Evolutionary conservation across 2,888 invertebrate species (phyloP).

Genomic region (Caenorhabditis sp.): DNA sequence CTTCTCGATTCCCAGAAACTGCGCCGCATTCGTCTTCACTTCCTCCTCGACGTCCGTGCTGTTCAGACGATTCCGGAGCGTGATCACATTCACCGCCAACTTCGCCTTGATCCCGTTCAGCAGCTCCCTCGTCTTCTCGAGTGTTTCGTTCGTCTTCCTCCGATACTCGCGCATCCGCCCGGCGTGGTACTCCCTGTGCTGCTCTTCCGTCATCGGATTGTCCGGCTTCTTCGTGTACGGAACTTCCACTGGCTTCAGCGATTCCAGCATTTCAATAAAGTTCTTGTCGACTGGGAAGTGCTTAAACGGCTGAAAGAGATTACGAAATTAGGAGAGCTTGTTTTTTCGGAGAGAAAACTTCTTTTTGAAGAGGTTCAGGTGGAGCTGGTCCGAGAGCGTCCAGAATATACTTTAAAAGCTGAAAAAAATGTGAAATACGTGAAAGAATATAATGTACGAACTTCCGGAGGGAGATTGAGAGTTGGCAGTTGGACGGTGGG

Average conservation of each 20-base stretch:
- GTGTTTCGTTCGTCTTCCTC: neutral
- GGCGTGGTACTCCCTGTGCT: too few relatives aligned
- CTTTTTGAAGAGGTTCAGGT: too few relatives aligned
- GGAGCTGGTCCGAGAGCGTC: too few relatives aligned
- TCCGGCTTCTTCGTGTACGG: too few relatives aligned
- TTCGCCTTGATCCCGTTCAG: neutral
- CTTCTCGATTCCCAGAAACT: neutral
- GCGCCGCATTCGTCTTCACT: neutral
- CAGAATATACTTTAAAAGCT: too few relatives aligned
- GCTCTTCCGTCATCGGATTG: too few relatives aligned
- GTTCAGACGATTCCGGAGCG: neutral
- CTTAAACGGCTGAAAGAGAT: neutral
- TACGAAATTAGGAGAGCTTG: neutral
- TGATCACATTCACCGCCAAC: neutral
- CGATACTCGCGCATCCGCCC: neutral
- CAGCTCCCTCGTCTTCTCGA: neutral
- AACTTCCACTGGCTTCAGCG: neutral
- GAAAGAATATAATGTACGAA: too few relatives aligned
- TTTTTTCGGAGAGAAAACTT: too few relatives aligned
- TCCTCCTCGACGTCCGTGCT: neutral
- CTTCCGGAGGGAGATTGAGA: too few relatives aligned
- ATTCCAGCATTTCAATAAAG: neutral
- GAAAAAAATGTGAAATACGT: too few relatives aligned
- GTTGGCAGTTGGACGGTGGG: too few relatives aligned
- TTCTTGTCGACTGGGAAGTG: neutral